phyloP scores from a whole-genome alignment of 2,888 invertebrate species.

The Allophyes oxyacanthae region DNA sequence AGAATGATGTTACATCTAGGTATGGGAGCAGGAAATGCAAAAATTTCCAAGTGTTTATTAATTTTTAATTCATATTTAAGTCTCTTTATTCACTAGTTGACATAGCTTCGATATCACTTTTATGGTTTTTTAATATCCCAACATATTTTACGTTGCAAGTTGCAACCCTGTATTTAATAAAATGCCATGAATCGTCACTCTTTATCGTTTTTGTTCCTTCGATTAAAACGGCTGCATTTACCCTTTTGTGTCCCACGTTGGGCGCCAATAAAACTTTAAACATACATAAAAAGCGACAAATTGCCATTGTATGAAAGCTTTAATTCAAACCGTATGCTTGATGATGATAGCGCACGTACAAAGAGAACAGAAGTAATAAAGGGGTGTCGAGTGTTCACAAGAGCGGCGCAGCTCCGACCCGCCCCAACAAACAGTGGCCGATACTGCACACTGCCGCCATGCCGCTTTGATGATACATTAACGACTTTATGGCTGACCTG shows the following conservation, averaged over 20 bases:
- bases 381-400: conserved; percentile 82
- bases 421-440: conserved; percentile 53
- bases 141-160: too few species aligned
- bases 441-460: conserved; percentile 38
- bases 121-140: too few species aligned
- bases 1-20: too few species aligned
- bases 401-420: conserved; percentile 54
- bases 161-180: too few species aligned
- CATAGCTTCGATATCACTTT: too few species aligned
- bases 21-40: too few species aligned
- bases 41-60: too few species aligned
- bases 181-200: too few species aligned
- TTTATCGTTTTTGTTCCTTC: too few species aligned
- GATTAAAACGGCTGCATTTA: conserved; percentile 11
- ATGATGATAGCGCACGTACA: conserved; percentile 78
- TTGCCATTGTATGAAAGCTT: conserved; percentile 76
- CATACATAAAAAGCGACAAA: conserved; percentile 71
- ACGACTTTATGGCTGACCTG: conserved; percentile 40
- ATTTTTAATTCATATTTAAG: too few species aligned
- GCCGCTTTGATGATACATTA: conserved; percentile 34
- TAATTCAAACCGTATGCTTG: conserved; percentile 82
- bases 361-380: conserved; percentile 85
- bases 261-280: conserved; percentile 74
- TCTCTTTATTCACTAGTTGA: too few species aligned
- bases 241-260: conserved; percentile 64